Base-by-base conservation (phyloP, 1,140 invertebrate genomes). In the Trachymyrmex septentrionalis region DNA sequence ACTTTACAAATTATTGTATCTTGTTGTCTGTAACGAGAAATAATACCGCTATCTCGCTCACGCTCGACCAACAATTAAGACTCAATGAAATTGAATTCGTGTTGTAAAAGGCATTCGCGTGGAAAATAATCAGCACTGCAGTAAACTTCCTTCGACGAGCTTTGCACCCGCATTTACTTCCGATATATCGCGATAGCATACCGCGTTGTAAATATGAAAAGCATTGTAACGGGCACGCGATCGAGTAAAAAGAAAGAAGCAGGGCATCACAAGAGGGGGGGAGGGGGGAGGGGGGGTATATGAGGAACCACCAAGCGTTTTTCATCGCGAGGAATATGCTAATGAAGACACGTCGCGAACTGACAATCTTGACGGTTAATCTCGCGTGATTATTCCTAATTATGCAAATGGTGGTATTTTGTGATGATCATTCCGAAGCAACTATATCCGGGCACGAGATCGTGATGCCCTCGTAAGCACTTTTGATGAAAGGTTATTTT, bases 361-460 rank as follows among this genome's bases (percentile, higher is more conserved):
- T 66, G 88, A 90, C 73, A 81, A 90, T 90, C 75, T 87, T 81
- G 80, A 76, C 81, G 82, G 75, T 86, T 88, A 86, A 81, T 90
- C 89, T 90, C 86, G 86, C 86, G 89, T 88, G 72, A 90, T 90
- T 86, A 88, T 90, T 90, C 59, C 87, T 84, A 90, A 91, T 91
- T 91, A 91, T 90, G 89, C 71, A 90, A 90, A 91, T 88, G 61
- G 55, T 55, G 48, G 21, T 80, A 72, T 34, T 88, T 88, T 86
- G 57, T 80, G 87, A 91, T 80, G 84, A 91, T 90, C 87, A 84
- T 71, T 67, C 44, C 64, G 34, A 48, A 53, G 30, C 55, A 78
- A 85, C 55, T 78, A 80, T 88, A 81, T 85, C 80, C 85, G 69
- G 81, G 34, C 86, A 86, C 57, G 84, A 85, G 63, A 84, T 82